These are phyloP conservation scores for Acleris sparsana DNA, from an alignment of 2,888 invertebrate species.

Conservation along the genomic window DNA sequence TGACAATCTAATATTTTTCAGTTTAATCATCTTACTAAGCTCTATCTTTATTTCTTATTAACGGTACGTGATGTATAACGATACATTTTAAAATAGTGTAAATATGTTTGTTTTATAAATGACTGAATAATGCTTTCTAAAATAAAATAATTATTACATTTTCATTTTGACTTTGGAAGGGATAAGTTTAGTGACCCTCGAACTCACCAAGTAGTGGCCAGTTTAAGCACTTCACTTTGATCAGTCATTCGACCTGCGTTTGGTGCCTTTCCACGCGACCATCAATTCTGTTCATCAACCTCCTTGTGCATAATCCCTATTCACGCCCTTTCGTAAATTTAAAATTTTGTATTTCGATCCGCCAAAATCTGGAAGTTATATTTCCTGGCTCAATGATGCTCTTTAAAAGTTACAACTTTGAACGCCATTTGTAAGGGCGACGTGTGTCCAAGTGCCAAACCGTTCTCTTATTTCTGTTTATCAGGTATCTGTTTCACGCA, in stretches of 20 bases:
- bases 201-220: constrained; percentile 29
- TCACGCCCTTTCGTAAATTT: constrained; percentile 12
- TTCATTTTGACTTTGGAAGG: constrained; percentile 53
- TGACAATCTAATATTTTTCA: constrained; percentile 73
- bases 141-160: constrained; percentile 54
- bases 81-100: constrained; percentile 81
- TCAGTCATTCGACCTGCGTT: constrained; percentile 17
- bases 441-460: constrained; percentile 30
- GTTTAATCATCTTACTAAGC: constrained; percentile 81
- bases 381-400: constrained; percentile 19
- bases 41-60: constrained; percentile 78
- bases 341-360: constrained; percentile 11
- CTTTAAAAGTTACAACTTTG: constrained; percentile 19
- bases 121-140: constrained; percentile 66
- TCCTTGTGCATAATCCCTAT: constrained; percentile 23
- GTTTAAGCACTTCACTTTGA: constrained; percentile 21
- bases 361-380: constrained; percentile 18
- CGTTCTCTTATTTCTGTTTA: constrained; percentile 43
- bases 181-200: constrained; percentile 54
- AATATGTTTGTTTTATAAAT: constrained; percentile 76
- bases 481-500: constrained; percentile 75
- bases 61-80: constrained; percentile 77
- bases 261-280: constrained; percentile 19
- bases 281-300: constrained; percentile 9
- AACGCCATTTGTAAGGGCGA: constrained; percentile 7